Evolutionary conservation across 2,797 vertebrate species (phyloP).

Genomic region (Centroberyx gerrardi): DNA sequence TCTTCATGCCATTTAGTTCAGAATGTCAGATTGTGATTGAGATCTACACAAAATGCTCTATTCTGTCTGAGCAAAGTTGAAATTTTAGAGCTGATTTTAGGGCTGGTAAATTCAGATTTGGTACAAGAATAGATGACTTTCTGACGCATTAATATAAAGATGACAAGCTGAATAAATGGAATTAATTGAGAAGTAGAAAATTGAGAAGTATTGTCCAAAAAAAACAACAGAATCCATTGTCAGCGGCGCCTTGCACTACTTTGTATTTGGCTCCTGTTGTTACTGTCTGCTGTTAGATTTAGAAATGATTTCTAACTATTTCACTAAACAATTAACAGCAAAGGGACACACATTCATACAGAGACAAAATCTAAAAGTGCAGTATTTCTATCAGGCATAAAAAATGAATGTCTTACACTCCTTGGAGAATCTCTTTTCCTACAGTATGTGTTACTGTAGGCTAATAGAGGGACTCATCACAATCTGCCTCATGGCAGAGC

Average conservation of each 20-base stretch:
- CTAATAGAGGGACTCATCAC: background rate
- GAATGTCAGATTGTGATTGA: conserved; percentile 21
- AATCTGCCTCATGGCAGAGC: too few relatives aligned
- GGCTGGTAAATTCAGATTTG: conserved; percentile 19
- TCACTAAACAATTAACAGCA: conserved; percentile 13
- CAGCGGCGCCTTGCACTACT: conserved; percentile 22
- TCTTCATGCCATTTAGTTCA: conserved; percentile 33
- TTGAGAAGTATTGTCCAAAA: conserved; percentile 29
- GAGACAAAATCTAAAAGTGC: background rate
- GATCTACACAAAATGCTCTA: background rate
- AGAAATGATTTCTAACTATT: conserved; percentile 16
- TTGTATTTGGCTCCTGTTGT: conserved; percentile 42
- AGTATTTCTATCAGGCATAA: background rate
- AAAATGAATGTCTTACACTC: background rate
- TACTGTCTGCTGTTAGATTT: conserved; percentile 24
- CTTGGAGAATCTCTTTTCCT: background rate
- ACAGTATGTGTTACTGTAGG: background rate
- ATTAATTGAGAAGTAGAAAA: conserved; percentile 37
- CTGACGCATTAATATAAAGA: conserved; percentile 8
- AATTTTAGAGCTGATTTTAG: background rate
- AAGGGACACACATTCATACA: conserved; percentile 4
- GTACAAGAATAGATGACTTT: conserved; percentile 12
- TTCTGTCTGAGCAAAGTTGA: too few relatives aligned
- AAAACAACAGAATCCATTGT: conserved; percentile 21
- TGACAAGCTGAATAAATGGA: conserved; percentile 32